Percentiles rank a stretch among this genome's conserved stretches.
phyloP scores from a whole-genome alignment of 1,140 invertebrate species.

The Laupala kohalensis region DNA sequence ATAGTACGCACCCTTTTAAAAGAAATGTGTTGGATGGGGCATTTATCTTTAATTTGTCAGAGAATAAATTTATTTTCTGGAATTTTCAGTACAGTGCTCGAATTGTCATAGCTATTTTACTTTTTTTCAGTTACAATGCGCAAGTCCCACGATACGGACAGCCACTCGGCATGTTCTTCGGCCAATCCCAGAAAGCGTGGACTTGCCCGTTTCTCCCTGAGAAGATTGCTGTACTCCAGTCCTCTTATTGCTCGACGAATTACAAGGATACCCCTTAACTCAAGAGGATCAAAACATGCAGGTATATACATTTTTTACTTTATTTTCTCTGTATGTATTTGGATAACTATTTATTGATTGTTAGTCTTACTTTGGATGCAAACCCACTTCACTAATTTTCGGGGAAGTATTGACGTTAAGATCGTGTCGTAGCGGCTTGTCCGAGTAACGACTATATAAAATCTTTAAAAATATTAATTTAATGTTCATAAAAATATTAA shows the following conservation, averaged over 20 bases:
- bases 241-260: conserved; percentile 34
- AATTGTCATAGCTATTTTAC: not conserved
- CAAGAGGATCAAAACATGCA: conserved; percentile 1
- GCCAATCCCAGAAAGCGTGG: conserved; percentile 13
- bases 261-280: conserved; percentile 17
- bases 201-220: conserved; percentile 32
- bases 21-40: no score
- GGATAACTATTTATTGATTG: no score
- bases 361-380: no score
- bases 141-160: conserved; percentile 10
- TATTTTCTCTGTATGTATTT: not conserved
- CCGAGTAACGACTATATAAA: no score
- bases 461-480: no score
- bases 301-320: not conserved
- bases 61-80: no score
- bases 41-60: no score
- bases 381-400: no score
- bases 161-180: conserved; percentile 8
- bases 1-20: no score
- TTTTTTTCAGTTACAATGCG: conserved; percentile 1
- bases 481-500: not conserved
- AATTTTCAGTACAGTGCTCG: no score
- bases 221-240: conserved; percentile 35
- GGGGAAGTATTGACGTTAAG: no score
- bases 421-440: no score